Percentiles rank a stretch among this genome's conserved stretches.
These are phyloP conservation scores for Chydorus sphaericus DNA, from an alignment of 2,888 invertebrate genomes.

Conservation along the genomic window DNA sequence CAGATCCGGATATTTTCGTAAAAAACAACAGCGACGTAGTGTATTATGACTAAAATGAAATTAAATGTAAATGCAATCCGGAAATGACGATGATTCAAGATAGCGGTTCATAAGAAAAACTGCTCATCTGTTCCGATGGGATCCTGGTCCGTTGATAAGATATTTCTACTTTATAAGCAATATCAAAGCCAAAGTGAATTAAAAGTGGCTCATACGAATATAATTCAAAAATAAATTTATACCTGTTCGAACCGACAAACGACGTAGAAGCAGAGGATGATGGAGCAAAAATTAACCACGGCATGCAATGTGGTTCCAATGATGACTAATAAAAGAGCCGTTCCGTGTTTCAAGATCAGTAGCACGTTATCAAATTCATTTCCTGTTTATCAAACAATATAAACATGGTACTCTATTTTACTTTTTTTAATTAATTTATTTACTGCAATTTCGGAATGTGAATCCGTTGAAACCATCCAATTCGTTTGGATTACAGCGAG, in stretches of 20 bases:
- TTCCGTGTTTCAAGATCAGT: neutral
- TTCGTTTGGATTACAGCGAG: conserved; percentile 1
- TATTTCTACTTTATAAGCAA: conserved; percentile 3
- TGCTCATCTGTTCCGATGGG: neutral
- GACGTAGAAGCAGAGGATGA: neutral
- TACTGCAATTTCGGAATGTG: neutral
- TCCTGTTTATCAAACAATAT: neutral
- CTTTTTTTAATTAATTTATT: too few species aligned
- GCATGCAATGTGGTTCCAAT: neutral
- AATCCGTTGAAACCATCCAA: neutral
- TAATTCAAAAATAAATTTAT: neutral
- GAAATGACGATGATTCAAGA: conserved; percentile 1
- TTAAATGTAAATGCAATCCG: too few species aligned
- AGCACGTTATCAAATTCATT: neutral
- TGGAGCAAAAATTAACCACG: conserved; percentile 5
- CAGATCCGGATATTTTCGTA: too few species aligned
- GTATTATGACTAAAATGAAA: too few species aligned
- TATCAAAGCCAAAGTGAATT: neutral
- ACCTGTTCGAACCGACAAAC: conserved; percentile 1
- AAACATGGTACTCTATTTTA: too few species aligned
- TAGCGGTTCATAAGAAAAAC: neutral
- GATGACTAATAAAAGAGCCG: neutral
- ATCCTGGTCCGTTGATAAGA: neutral
- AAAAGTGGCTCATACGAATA: neutral
- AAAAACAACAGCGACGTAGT: too few species aligned